A percentile compares a stretch with the other conserved stretches of the same genome.
Conservation (phyloP, 2,113 vertebrate genomes). For the Mastomys natalensis region DNA sequence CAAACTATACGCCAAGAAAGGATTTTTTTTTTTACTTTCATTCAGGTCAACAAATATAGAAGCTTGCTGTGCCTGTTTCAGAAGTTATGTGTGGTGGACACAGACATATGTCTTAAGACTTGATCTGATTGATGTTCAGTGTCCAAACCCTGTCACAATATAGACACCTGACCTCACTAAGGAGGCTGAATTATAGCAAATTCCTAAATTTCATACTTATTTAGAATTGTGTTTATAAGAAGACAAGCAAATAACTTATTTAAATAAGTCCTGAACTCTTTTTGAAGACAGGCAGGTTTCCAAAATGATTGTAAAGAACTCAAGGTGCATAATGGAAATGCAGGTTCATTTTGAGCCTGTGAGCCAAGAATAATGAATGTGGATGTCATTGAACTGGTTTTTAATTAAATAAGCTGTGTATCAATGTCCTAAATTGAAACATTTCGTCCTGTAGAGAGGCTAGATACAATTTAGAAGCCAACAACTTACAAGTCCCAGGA, state of each 20-base stretch:
- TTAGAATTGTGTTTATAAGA: slow-evolving; percentile 28
- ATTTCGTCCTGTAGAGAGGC: neutral
- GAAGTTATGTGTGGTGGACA: fast-evolving
- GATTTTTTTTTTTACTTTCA: neutral
- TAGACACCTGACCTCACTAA: neutral
- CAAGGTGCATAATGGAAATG: slow-evolving; percentile 62
- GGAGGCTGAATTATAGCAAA: fast-evolving
- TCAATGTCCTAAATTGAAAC: neutral
- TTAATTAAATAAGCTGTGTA: slow-evolving; percentile 80
- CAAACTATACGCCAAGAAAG: neutral
- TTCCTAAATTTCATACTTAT: neutral
- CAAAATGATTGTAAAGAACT: slow-evolving; percentile 36
- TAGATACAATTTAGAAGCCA: neutral
- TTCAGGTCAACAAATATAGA: neutral
- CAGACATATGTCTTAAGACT: fast-evolving
- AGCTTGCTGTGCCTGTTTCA: neutral
- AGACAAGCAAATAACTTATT: slow-evolving; percentile 31
- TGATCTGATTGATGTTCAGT: fast-evolving
- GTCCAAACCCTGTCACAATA: fast-evolving
- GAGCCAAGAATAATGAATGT: slow-evolving; percentile 78
- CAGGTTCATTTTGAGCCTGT: slow-evolving; percentile 72
- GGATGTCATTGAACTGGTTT: slow-evolving; percentile 76
- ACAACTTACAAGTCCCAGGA: neutral
- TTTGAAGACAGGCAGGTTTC: slow-evolving; percentile 67
- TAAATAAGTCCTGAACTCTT: slow-evolving; percentile 52